Conservation (phyloP, 2,113 vertebrate species). For the Geococcyx californianus region DNA sequence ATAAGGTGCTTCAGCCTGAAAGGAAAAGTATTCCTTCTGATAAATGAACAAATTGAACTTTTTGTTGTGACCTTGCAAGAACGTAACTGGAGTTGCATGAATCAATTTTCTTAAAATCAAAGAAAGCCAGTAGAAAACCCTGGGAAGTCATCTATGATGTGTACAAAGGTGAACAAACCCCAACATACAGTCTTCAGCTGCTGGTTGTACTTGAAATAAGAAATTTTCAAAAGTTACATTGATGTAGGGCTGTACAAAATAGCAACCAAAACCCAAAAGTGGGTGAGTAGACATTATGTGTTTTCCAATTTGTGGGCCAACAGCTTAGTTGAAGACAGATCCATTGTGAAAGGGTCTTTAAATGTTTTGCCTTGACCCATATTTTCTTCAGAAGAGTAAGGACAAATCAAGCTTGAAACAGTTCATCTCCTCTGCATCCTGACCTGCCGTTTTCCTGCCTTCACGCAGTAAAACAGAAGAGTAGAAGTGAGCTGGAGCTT, state of each 20-base stretch:
- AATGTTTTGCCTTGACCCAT: not conserved
- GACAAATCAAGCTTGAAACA: not conserved
- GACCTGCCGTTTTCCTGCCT: not conserved
- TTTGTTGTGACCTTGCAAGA: not conserved
- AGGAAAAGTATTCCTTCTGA: not conserved
- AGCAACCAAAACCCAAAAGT: not conserved
- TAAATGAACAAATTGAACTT: not conserved
- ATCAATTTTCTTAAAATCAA: not conserved
- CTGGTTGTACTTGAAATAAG: slow-evolving; percentile 24
- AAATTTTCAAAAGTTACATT: not conserved
- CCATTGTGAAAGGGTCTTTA: not conserved
- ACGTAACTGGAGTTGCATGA: not conserved
- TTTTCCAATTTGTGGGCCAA: not conserved
- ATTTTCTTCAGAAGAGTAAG: not conserved
- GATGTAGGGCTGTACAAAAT: not conserved
- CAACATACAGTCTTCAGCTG: no score
- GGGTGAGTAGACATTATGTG: not conserved
- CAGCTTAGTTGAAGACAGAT: not conserved
- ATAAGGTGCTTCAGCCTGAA: not conserved
- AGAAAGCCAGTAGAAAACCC: not conserved
- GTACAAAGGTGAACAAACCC: not conserved
- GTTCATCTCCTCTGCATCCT: not conserved
- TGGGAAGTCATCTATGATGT: not conserved
- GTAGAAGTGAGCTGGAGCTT: not conserved
- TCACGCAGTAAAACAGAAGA: not conserved